Conservation (phyloP, 2,113 vertebrate genomes). For the Varanus salvator region DNA sequence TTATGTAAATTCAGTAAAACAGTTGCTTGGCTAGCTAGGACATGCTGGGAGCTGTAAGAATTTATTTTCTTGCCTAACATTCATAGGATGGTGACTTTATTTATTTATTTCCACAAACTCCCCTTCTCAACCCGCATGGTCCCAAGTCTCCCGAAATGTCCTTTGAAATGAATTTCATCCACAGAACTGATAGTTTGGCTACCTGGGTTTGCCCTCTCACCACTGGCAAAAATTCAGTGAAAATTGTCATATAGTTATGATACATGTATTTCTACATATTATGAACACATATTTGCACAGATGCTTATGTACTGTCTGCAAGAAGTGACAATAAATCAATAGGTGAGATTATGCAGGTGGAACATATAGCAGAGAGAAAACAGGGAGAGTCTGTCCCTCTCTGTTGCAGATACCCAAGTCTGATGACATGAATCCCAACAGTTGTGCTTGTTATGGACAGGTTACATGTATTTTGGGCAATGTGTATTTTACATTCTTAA, state of each 20-base stretch:
- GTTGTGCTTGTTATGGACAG: not conserved
- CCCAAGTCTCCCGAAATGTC: no score
- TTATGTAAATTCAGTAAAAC: not conserved
- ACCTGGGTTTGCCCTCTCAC: not conserved
- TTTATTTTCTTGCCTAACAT: no score
- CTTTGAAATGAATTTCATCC: not conserved
- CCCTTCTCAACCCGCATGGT: no score
- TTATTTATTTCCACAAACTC: not conserved
- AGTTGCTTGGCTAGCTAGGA: not conserved
- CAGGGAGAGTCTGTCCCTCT: not conserved
- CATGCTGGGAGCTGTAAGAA: no score
- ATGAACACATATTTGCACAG: not conserved
- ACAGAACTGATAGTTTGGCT: not conserved
- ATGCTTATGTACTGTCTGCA: not conserved
- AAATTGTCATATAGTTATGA: not conserved
- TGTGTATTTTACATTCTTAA: not conserved
- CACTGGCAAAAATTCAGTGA: not conserved
- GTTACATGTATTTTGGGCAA: not conserved
- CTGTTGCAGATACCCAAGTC: not conserved
- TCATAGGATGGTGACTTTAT: no score
- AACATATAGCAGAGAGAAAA: not conserved
- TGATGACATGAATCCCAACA: not conserved
- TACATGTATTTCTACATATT: not conserved
- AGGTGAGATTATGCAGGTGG: not conserved
- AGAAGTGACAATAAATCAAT: not conserved